Base-by-base conservation (phyloP, 1,140 invertebrate genomes). In the Drosophila leontia region DNA sequence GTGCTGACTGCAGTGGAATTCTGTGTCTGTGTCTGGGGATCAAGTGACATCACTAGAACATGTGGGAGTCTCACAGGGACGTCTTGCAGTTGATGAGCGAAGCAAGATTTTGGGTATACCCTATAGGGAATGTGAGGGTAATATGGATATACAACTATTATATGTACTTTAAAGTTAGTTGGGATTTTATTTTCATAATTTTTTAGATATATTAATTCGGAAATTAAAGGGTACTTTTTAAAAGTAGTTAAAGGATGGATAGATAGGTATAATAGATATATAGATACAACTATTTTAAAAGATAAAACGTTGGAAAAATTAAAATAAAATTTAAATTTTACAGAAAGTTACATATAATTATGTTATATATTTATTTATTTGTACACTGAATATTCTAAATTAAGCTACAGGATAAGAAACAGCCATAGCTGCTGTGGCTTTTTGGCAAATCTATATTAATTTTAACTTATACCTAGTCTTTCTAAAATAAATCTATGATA, bases 31-130 rank as follows among this genome's bases (percentile, higher is more conserved):
- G 41, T 19, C 29, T 51, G 29, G 34, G 61, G 47, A 67, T 76
- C 76, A 44, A 62, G 75, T 82, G 69, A 82, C 79, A 83, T 82
- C 64, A 71, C 59, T 9, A 50, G 34, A 19, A 26, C 62, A 53
- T 55, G 34, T 55, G 35, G 17, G 44, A 6, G 13, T 15, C 13
- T 23, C 6, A 47, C 44, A 47, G 12, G 44, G 60, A 51, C 23
- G 23, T 2, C 26, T 11, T 15, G 6, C 8, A 62, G 11, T 26
- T 35, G 50, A 71, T 71, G 68, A 71, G 41, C 41, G 5, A 47
- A 71, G 50, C 64, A 26, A 39, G n/a, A 48, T 48, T 34, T 50
- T 15, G 15, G 19, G 23, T 23, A 23, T 23, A 23, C 23, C 23
- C 23, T 23, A 23, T 17, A 7, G 26, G 17, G 7, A 35, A 7